Evolutionary conservation across 2,888 invertebrate species (phyloP).

Genomic region (Habrosyne pyritoides): DNA sequence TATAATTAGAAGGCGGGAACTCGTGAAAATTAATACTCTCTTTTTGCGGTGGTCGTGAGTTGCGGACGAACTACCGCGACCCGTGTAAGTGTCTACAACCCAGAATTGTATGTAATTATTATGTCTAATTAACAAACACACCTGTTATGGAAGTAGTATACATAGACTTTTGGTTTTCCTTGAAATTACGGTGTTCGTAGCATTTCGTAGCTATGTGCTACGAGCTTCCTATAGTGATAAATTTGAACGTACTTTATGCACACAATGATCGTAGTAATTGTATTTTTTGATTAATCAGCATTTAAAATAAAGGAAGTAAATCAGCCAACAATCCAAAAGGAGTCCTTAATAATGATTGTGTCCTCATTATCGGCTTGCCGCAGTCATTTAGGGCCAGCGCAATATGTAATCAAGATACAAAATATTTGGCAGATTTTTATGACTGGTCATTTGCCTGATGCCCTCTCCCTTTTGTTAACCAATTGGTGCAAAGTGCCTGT

Average conservation of each 20-base stretch:
- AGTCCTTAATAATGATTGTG: no score
- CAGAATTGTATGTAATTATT: slow-evolving; percentile 21
- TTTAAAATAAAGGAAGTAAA: no score
- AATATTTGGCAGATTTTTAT: no score
- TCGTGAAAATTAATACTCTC: slow-evolving; percentile 69
- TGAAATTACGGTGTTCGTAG: slow-evolving; percentile 23
- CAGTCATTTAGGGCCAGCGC: no score
- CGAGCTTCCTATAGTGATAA: slow-evolving; percentile 10
- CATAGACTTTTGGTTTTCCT: slow-evolving; percentile 9
- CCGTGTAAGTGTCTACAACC: background rate
- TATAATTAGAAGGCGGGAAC: slow-evolving; percentile 66
- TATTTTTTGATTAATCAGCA: no score
- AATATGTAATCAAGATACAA: no score
- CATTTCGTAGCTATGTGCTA: slow-evolving; percentile 25
- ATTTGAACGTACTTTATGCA: slow-evolving; percentile 13
- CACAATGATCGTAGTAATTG: no score
- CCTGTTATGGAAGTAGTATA: slow-evolving; percentile 27
- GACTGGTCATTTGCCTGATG: no score
- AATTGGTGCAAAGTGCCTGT: no score
- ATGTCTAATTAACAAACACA: slow-evolving; percentile 31
- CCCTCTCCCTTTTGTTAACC: no score
- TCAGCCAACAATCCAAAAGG: no score
- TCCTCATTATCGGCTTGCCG: no score
- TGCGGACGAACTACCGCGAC: slow-evolving; percentile 16
- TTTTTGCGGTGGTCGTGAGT: slow-evolving; percentile 46